Evolutionary conservation across 2,888 invertebrate genomes (phyloP).

Genomic region (Congeria kusceri): DNA sequence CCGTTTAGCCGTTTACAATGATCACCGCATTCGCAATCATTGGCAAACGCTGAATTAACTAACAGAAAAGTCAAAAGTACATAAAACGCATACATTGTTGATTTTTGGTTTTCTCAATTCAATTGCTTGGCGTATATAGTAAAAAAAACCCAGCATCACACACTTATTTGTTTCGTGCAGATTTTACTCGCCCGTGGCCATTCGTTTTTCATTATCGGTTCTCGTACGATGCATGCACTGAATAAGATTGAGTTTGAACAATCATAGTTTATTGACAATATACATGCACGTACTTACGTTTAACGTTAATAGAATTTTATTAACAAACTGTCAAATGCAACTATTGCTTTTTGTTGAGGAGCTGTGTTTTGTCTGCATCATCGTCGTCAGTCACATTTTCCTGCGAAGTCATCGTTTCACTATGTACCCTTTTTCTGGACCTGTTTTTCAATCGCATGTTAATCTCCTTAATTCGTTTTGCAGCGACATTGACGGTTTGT

Average conservation of each 20-base stretch:
- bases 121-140: too few relatives aligned
- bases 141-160: too few relatives aligned
- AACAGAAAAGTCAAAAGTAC: neutral
- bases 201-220: neutral
- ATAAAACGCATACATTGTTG: neutral
- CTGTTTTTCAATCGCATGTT: neutral
- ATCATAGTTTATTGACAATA: too few relatives aligned
- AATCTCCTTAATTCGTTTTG: slow-evolving; percentile 9
- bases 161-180: neutral
- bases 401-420: neutral
- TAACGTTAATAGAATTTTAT: too few relatives aligned
- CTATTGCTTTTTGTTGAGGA: slow-evolving; percentile 1
- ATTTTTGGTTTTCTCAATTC: too few relatives aligned
- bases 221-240: too few relatives aligned
- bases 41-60: too few relatives aligned
- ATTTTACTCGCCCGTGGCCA: neutral
- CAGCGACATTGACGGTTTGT: neutral
- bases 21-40: slow-evolving; percentile 11
- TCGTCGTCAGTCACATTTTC: neutral
- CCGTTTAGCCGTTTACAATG: neutral
- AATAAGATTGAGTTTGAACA: too few relatives aligned
- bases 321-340: too few relatives aligned
- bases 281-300: too few relatives aligned
- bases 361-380: slow-evolving; percentile 4
- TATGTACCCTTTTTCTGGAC: neutral